phyloP scores from a whole-genome alignment of 2,113 vertebrate species.

The Chiloscyllium plagiosum region DNA sequence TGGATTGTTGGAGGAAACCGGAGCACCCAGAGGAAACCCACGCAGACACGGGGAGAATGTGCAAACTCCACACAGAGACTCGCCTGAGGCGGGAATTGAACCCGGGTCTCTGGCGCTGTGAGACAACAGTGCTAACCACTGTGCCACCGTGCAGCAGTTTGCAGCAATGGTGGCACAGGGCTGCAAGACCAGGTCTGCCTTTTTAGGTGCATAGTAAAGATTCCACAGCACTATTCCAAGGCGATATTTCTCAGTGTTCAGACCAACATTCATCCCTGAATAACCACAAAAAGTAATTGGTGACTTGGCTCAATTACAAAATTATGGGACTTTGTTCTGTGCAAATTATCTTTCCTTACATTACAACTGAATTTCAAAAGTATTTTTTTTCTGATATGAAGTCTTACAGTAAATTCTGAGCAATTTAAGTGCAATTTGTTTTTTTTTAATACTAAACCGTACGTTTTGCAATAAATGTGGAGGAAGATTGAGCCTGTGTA shows the following conservation, averaged over 20 bases:
- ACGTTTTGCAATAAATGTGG: background rate
- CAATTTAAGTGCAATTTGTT: background rate
- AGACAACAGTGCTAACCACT: no score
- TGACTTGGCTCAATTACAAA: background rate
- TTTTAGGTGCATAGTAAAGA: background rate
- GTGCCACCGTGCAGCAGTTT: no score
- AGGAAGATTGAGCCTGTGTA: background rate
- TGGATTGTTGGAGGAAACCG: no score
- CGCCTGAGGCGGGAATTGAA: no score
- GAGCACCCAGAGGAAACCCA: no score
- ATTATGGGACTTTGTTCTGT: no score
- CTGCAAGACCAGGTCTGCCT: background rate
- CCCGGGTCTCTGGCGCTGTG: no score
- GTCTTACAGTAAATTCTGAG: background rate
- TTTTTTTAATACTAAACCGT: background rate
- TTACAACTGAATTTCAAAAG: background rate
- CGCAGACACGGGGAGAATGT: no score
- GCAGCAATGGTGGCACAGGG: background rate
- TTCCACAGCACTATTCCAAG: background rate
- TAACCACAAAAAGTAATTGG: background rate
- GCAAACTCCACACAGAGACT: no score
- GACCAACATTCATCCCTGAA: background rate
- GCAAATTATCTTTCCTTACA: background rate
- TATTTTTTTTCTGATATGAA: background rate
- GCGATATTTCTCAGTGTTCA: background rate